Evolutionary conservation across 2,797 vertebrate species (phyloP), one percentile per base, ranked within the genome.

Genomic region (Coilia nasus): DNA sequence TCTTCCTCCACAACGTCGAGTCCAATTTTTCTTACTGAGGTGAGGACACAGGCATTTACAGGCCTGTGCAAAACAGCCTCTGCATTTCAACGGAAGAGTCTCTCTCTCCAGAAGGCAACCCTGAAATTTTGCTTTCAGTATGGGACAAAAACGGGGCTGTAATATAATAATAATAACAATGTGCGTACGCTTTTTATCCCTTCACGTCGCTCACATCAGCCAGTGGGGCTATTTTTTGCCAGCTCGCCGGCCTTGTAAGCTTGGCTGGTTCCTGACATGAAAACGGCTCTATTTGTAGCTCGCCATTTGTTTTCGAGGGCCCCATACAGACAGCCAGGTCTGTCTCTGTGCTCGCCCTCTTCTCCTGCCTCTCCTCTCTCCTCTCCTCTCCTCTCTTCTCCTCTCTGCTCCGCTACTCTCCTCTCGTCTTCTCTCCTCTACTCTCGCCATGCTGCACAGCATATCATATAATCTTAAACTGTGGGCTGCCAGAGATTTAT

Each of bases 401-500:
- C 7, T 54, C 50, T 54, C 50, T 7, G 3, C 50, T 14, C 14
- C 14, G 3, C 50, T 54, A 2, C 50, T 54, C 50, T 14, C 2
- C 50, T 1, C 50, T 14, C 50, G 2, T 54, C 50, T 54, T 9
- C 50, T 54, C 50, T 54, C 50, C 50, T 41, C 35, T 41, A 41
- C 5, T 71, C 28, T 71, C 64, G 5, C 35, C 71, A 21, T 78
- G 17, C 17, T 15, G 59, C 81, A 47, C 82, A 47, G 82, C 88
- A 83, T 21, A 85, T 87, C 86, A 67, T 93, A 86, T 94, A 93
- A 93, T 93, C 87, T 84, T 90, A 92, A 92, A 93, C 90, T 93
- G 88, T 89, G 90, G 93, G 90, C 50, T 9, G 89, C 87, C 88
- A 87, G 93, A 94, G 92, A 93, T 94, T 86, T 92, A 91, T 90